A percentile compares a stretch with the other conserved stretches of the same genome.
Conservation (phyloP, 2,888 invertebrate species). For the Ochropleura leucogaster region DNA sequence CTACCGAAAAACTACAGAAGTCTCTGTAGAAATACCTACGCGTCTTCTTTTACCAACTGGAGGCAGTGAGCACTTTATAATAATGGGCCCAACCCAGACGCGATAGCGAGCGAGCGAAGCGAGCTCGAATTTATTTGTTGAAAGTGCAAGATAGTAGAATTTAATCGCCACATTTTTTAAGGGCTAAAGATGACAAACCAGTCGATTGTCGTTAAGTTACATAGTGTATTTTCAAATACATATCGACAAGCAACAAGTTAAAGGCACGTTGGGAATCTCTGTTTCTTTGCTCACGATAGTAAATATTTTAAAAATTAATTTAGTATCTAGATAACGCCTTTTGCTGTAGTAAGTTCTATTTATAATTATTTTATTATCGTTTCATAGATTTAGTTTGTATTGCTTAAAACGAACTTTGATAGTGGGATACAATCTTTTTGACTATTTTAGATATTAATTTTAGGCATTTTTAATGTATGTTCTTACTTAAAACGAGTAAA, state of each 20-base stretch:
- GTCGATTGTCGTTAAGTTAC: too few relatives aligned
- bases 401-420: slow-evolving; percentile 66
- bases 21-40: too few relatives aligned
- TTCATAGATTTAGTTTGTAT: not conserved
- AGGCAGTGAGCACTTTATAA: too few relatives aligned
- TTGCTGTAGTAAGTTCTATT: slow-evolving; percentile 11
- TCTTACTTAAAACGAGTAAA: not conserved
- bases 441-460: not conserved
- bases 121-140: too few relatives aligned
- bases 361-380: slow-evolving; percentile 10
- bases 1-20: too few relatives aligned
- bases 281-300: not conserved
- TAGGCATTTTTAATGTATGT: not conserved
- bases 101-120: too few relatives aligned
- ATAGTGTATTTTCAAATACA: too few relatives aligned
- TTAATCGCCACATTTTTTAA: too few relatives aligned
- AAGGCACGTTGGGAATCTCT: not conserved
- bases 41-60: too few relatives aligned
- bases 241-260: too few relatives aligned
- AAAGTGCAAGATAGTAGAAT: too few relatives aligned
- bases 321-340: not conserved
- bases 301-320: not conserved
- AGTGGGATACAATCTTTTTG: slow-evolving; percentile 75
- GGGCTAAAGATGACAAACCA: not conserved
- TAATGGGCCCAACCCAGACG: too few relatives aligned